Evolutionary conservation across 2,113 vertebrate species (phyloP).

Genomic region (Hemiscyllium ocellatum): DNA sequence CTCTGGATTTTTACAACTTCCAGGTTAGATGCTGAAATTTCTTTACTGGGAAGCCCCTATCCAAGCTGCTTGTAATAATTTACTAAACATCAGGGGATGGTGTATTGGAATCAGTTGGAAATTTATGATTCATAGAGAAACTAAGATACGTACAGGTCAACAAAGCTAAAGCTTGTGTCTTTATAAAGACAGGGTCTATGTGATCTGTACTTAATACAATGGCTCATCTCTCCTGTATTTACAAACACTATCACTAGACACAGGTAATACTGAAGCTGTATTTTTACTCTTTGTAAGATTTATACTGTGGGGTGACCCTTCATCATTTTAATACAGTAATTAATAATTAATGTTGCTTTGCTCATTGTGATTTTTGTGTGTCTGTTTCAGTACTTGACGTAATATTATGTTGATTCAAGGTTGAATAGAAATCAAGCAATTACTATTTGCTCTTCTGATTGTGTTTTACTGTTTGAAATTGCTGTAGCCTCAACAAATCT

Average conservation of each 20-base stretch:
- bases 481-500: not conserved
- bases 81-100: not conserved
- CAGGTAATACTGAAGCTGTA: not conserved
- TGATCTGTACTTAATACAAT: not conserved
- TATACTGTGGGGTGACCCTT: not conserved
- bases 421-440: not conserved
- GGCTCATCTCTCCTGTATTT: not conserved
- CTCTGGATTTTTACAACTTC: not conserved
- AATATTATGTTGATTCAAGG: not conserved
- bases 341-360: not conserved
- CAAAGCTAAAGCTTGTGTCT: not conserved
- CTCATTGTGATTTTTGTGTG: not conserved
- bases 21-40: not conserved
- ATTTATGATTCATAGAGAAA: constrained; percentile 14
- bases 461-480: not conserved
- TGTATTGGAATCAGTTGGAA: not conserved
- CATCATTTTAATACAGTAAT: not conserved
- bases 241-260: not conserved
- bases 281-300: not conserved
- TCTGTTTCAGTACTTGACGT: not conserved
- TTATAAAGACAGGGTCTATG: not conserved
- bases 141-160: not conserved
- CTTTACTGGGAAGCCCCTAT: not conserved
- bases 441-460: not conserved
- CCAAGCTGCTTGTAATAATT: not conserved